A percentile compares a stretch with the other conserved stretches of the same genome.
phyloP scores from a whole-genome alignment of 2,888 invertebrate species.

The Leucozona laternaria region DNA sequence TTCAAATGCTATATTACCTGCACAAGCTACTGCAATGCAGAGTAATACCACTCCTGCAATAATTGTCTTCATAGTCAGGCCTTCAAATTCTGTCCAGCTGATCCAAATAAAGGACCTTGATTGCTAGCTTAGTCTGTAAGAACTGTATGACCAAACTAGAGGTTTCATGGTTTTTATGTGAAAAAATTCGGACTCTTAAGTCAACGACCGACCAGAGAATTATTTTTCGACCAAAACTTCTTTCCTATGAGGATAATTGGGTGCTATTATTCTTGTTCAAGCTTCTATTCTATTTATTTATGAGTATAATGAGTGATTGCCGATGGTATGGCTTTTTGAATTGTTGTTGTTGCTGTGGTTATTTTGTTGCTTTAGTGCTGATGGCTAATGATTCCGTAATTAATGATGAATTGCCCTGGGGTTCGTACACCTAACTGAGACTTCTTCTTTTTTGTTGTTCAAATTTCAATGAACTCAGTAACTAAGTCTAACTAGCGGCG shows the following conservation, averaged over 20 bases:
- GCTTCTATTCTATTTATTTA: constrained; percentile 24
- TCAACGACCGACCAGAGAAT: constrained; percentile 55
- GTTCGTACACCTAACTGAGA: neutral
- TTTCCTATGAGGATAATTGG: constrained; percentile 8
- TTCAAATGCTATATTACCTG: constrained; percentile 37
- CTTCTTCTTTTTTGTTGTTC: constrained; percentile 2
- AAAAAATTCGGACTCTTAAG: constrained; percentile 50
- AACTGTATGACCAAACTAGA: constrained; percentile 78
- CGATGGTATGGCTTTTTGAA: neutral
- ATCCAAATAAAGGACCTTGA: constrained; percentile 77
- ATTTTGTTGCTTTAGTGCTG: neutral
- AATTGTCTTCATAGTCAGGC: constrained; percentile 44
- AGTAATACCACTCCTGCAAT: constrained; percentile 47
- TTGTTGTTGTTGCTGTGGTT: neutral
- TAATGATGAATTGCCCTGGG: constrained; percentile 28
- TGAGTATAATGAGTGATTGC: constrained; percentile 18
- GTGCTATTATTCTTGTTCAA: constrained; percentile 21
- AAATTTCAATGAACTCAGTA: constrained; percentile 31
- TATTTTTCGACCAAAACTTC: neutral
- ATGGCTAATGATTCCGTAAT: constrained; percentile 10
- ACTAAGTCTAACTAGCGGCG: constrained; percentile 15
- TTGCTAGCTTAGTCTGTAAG: constrained; percentile 79
- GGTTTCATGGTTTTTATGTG: constrained; percentile 63
- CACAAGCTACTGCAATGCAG: constrained; percentile 45
- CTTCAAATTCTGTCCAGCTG: constrained; percentile 8